These are phyloP conservation scores for Pseudomyrmex dendroicus DNA, from an alignment of 1,140 invertebrate genomes.

Conservation along the genomic window DNA sequence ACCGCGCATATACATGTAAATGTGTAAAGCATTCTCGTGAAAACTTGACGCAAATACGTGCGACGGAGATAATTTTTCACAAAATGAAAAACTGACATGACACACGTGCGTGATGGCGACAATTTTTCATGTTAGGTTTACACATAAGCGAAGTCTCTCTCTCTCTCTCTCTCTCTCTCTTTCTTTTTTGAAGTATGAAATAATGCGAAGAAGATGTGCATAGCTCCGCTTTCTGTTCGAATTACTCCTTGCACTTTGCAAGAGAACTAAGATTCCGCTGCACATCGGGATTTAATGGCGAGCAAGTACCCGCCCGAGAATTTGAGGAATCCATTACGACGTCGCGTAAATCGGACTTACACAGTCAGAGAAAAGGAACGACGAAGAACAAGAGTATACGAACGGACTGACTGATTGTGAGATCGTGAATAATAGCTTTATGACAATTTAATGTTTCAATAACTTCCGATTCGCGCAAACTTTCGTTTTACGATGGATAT, in stretches of 20 bases:
- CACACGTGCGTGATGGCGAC: too few species aligned
- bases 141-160: too few species aligned
- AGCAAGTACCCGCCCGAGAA: slow-evolving; percentile 45
- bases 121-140: too few species aligned
- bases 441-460: slow-evolving; percentile 54
- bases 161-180: too few species aligned
- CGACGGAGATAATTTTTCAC: too few species aligned
- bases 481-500: slow-evolving; percentile 20
- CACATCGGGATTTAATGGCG: slow-evolving; percentile 55
- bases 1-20: too few species aligned
- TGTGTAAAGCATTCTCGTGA: too few species aligned
- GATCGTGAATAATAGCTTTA: slow-evolving; percentile 37
- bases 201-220: too few species aligned
- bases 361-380: slow-evolving; percentile 1
- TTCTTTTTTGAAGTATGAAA: too few species aligned
- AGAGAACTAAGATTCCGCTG: slow-evolving; percentile 38
- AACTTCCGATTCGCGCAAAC: slow-evolving; percentile 23
- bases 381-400: neutral
- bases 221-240: slow-evolving; percentile 22
- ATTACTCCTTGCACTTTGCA: slow-evolving; percentile 33
- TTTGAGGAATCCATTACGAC: slow-evolving; percentile 50
- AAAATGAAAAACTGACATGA: neutral
- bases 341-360: slow-evolving; percentile 6
- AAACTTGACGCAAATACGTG: too few species aligned
- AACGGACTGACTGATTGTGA: neutral